A percentile compares a stretch with the other conserved stretches of the same genome.
Conservation (phyloP, 2,797 vertebrate genomes). For the Petrocephalus sullivani region DNA sequence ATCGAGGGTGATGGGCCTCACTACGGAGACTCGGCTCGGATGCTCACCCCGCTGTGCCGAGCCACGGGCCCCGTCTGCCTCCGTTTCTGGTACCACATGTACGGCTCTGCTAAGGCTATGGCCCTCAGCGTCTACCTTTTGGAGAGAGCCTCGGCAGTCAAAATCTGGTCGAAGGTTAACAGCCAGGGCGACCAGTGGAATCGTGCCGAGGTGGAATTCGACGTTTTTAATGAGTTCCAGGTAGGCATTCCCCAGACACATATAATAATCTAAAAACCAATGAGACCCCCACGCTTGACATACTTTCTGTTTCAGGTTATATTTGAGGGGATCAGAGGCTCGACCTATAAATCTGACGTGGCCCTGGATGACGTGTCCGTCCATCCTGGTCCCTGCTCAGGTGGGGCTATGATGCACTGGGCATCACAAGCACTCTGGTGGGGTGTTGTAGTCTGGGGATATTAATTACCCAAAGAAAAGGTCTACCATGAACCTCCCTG, state of each 20-base stretch:
- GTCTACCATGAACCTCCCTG: neutral
- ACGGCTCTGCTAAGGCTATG: constrained; percentile 58
- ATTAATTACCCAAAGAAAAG: neutral
- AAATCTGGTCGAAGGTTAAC: constrained; percentile 57
- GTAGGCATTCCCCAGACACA: constrained; percentile 43
- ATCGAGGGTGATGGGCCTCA: constrained; percentile 50
- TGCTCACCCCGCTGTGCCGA: constrained; percentile 62
- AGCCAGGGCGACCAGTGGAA: constrained; percentile 62
- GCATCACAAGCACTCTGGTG: neutral
- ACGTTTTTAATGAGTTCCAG: constrained; percentile 43
- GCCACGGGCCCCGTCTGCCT: constrained; percentile 59
- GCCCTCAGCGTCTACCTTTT: constrained; percentile 56
- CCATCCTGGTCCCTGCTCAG: constrained; percentile 55
- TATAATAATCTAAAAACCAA: neutral
- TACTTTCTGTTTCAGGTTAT: constrained; percentile 57
- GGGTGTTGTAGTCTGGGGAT: neutral
- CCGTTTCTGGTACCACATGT: constrained; percentile 76
- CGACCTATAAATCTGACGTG: constrained; percentile 58
- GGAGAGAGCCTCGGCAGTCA: constrained; percentile 25
- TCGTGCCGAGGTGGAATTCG: constrained; percentile 49
- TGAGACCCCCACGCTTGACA: neutral
- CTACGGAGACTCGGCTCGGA: constrained; percentile 56
- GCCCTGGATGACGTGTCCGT: constrained; percentile 73
- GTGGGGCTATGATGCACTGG: constrained; percentile 39
- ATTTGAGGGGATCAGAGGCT: constrained; percentile 68